These are phyloP conservation scores for Seriola rivoliana DNA, from an alignment of 2,113 vertebrate genomes.

Conservation along the genomic window DNA sequence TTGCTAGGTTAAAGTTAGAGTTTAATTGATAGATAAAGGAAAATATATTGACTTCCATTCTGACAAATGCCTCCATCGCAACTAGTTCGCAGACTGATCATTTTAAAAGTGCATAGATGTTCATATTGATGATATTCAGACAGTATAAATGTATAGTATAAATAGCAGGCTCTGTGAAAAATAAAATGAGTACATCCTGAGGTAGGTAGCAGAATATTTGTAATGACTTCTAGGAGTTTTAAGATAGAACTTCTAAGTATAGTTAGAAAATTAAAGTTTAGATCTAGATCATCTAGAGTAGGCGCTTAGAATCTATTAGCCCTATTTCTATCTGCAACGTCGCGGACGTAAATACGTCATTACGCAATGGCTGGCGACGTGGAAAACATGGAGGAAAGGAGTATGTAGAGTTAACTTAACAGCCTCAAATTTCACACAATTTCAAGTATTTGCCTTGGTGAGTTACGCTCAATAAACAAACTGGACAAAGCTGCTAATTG, in stretches of 20 bases:
- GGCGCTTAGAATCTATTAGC: not conserved
- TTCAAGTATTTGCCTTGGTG: not conserved
- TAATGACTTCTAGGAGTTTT: not conserved
- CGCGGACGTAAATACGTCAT: constrained; percentile 56
- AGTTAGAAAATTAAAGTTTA: no score
- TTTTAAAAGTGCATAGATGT: no score
- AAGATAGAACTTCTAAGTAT: not conserved
- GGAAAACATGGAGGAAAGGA: constrained; percentile 80
- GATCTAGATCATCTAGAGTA: not conserved
- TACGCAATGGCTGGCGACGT: constrained; percentile 76
- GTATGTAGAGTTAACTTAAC: constrained; percentile 70
- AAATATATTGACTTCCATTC: no score
- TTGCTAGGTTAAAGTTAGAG: no score
- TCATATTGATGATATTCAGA: no score
- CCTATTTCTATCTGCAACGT: constrained; percentile 47
- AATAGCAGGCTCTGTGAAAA: no score
- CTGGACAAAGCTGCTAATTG: rapidly evolving
- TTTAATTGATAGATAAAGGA: no score
- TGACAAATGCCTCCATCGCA: no score
- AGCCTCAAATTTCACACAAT: constrained; percentile 8
- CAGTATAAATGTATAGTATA: no score
- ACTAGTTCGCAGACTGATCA: no score
- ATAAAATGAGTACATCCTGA: not conserved
- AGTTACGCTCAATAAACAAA: not conserved
- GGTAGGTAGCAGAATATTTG: not conserved